phyloP scores from a whole-genome alignment of 1,140 invertebrate genomes.

The Mylabris phalerata region DNA sequence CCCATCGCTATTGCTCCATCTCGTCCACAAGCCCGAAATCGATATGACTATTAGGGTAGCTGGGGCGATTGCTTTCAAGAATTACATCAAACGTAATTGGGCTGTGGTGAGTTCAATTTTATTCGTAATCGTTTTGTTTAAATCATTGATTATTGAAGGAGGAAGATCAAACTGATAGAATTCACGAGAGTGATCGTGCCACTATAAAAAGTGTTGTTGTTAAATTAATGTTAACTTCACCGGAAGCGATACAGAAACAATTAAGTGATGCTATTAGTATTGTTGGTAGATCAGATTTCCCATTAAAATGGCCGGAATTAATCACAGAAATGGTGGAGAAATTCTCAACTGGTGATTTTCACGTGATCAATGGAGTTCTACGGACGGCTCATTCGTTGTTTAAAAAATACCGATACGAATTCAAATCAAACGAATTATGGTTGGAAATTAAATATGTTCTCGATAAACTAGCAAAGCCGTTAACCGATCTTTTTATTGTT shows the following conservation, averaged over 20 bases:
- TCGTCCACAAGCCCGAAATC: slow-evolving; percentile 72
- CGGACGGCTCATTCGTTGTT: slow-evolving; percentile 94
- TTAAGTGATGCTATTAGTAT: slow-evolving; percentile 93
- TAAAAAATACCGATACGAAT: slow-evolving; percentile 91
- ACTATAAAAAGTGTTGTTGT: slow-evolving; percentile 84
- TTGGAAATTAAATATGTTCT: slow-evolving; percentile 95
- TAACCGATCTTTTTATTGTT: slow-evolving; percentile 86
- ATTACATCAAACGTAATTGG: slow-evolving; percentile 95
- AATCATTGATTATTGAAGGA: slow-evolving; percentile 49
- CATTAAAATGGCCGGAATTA: slow-evolving; percentile 86
- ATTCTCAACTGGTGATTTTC: slow-evolving; percentile 84
- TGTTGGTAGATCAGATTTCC: slow-evolving; percentile 92
- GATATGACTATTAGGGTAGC: slow-evolving; percentile 78
- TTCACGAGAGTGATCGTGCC: slow-evolving; percentile 70
- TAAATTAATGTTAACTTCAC: slow-evolving; percentile 85
- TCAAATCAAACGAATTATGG: slow-evolving; percentile 92
- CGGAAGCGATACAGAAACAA: slow-evolving; percentile 86
- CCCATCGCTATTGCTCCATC: slow-evolving; percentile 73
- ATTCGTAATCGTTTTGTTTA: slow-evolving; percentile 15
- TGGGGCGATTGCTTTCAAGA: slow-evolving; percentile 92
- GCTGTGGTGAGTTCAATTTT: slow-evolving; percentile 58
- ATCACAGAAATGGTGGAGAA: slow-evolving; percentile 88
- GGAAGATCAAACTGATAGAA: slow-evolving; percentile 73
- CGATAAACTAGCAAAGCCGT: slow-evolving; percentile 84
- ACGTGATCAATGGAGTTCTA: slow-evolving; percentile 91